Base-by-base conservation (phyloP, 2,888 invertebrate species). In the Epistrophe grossulariae region DNA sequence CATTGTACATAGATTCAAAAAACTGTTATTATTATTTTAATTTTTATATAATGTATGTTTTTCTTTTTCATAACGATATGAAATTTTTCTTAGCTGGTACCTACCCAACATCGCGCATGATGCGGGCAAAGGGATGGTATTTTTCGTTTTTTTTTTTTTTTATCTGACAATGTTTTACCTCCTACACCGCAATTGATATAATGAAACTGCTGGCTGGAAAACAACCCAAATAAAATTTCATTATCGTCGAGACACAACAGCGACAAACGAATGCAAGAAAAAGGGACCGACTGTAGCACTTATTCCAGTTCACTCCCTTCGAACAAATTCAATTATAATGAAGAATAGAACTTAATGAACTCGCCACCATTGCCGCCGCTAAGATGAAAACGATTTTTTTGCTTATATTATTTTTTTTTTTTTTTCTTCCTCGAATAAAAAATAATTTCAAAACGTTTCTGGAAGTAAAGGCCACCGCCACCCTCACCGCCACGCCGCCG, bases 301-400 rank as follows among this genome's bases (percentile, higher is more conserved):
- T 84, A 84, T 88, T 88, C 80, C 88, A 88, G 84, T 80, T 84
- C 88, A 88, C 83, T 88, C 84, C 88, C 84, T 88, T 83, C 84
- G 88, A 88, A 84, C 84, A 88, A 88, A 88, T 88, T 88, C 84
- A 83, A 88, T 88, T 88, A 88, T 77, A 80, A 84, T 84, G 84
- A 80, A 84, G 88, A 88, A 88, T 88, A 84, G 88, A 78, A 73
- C 88, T 88, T 88, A 88, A 88, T 88, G 88, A 88, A 88, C 88
- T 88, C 88, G 83, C 87, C 83, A 82, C 76, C 87, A 76, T 82
- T 82, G 74, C 82, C 79, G 68, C 83, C 79, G 79, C 87, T 79
- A 87, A 87, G 79, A 82, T 87, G 83, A 79, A 83, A 79, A 79
- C 52, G 55, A 76, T 70, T 87, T 80, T 79, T 79, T 85, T 78